Evolutionary conservation across 92 coral and sea anemone species (phyloP), one percentile per base, ranked within the genome.

Genomic region (Montipora capitata): DNA sequence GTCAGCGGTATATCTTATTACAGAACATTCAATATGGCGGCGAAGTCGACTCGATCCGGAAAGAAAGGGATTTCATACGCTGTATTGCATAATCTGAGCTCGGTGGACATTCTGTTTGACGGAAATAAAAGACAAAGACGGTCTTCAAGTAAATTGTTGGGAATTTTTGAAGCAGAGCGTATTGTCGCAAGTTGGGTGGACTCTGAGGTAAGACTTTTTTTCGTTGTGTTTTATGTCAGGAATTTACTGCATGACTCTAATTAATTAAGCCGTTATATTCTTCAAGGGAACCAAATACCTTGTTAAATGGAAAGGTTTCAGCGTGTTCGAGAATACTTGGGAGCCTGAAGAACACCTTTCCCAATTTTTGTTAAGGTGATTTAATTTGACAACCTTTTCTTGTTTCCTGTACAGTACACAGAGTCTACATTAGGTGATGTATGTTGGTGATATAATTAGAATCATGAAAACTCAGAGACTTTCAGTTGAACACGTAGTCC

Each of bases 331-430:
- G 74, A 85, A 85, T 48, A 5, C 89, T n/a, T 85, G 83, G 89
- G 84, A 85, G 76, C 89, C 89, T 18, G 83, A 76, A 77, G 68
- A 85, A 65, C 89, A 85, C 65, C 76, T 85, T 84, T 84, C 81
- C 61, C 72, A 72, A 54, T 59, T 54, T 73, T 57, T 84, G 81
- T 39, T 84, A 40, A 73, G 88, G 80, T 72, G 0, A 72, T 48
- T 48, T 48, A 48, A 5, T 5, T 2, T 48, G 6, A 48, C 35
- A 27, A 27, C 35, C 1, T 27, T 27, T 27, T 27, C 1, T 27
- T 27, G 35, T 27, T 27, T 27, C 35, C 35, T 27, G 35, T 27
- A 27, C 35, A 27, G 35, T 27, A 27, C 35, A 48, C 52, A 48
- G 6, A 5, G 10, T 5, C 52, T 9, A 9, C 52, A 48, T 48